These are phyloP conservation scores for Trachymyrmex cornetzi DNA, from an alignment of 1,140 invertebrate species.

Conservation along the genomic window DNA sequence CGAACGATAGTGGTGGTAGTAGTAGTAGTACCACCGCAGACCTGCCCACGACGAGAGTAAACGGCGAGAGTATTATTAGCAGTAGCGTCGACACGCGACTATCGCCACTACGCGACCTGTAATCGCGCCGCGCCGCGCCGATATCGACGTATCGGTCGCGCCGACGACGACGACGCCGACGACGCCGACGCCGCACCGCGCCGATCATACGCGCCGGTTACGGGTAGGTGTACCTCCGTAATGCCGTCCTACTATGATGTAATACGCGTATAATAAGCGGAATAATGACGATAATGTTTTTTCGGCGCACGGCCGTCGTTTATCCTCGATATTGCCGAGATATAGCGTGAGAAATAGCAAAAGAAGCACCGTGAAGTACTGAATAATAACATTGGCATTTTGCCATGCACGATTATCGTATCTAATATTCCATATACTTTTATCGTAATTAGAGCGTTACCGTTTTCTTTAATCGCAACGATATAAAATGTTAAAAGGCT, in stretches of 20 bases:
- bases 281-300: constrained; percentile 21
- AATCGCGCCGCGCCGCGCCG: constrained; percentile 3
- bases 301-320: not conserved
- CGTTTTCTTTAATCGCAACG: not conserved
- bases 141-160: constrained; percentile 55
- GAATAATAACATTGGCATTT: not conserved
- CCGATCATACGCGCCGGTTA: not conserved
- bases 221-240: not conserved
- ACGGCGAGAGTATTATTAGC: constrained; percentile 63
- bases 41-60: constrained; percentile 57
- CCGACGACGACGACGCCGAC: not conserved
- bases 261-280: constrained; percentile 22
- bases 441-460: not conserved
- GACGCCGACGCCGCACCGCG: constrained; percentile 6
- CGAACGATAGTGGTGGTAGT: constrained; percentile 7
- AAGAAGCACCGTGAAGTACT: not conserved
- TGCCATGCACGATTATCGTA: not conserved
- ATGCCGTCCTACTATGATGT: not conserved
- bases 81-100: constrained; percentile 60
- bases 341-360: not conserved
- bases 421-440: not conserved
- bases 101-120: constrained; percentile 27
- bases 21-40: constrained; percentile 39
- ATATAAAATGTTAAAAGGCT: too few species aligned
- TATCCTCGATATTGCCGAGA: not conserved